These are phyloP conservation scores for Hydrozoanthus tunicans DNA, from an alignment of 64 coral and sea anemone genomes.

Conservation along the genomic window DNA sequence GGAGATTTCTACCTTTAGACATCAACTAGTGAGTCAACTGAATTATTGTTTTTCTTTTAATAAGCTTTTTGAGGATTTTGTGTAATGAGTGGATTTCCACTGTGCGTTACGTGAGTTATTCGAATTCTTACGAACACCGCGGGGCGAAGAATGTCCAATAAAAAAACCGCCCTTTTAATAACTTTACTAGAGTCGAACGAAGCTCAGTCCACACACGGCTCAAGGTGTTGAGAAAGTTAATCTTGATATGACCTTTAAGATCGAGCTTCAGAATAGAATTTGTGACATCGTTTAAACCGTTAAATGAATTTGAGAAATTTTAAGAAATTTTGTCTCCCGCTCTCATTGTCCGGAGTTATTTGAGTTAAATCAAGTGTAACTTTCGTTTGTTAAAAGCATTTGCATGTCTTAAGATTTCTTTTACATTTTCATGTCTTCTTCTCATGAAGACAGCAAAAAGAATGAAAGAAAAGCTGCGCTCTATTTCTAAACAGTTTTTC, in stretches of 20 bases:
- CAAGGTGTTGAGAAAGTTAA: not conserved
- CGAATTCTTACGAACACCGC: too few species aligned
- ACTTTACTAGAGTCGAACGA: not conserved
- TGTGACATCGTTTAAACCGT: not conserved
- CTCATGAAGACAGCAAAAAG: not conserved
- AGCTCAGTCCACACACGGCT: not conserved
- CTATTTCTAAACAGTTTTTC: not conserved
- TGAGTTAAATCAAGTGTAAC: constrained; percentile 36
- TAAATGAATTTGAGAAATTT: constrained; percentile 50
- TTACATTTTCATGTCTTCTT: not conserved
- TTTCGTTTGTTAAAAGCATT: not conserved
- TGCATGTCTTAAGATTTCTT: not conserved
- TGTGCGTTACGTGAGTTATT: not conserved
- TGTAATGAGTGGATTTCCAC: not conserved
- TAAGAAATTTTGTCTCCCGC: constrained; percentile 8
- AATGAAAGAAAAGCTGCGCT: too few species aligned
- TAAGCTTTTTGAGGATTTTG: not conserved
- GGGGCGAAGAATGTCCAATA: not conserved
- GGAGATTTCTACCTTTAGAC: not conserved
- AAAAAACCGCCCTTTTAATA: not conserved
- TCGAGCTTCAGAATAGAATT: not conserved
- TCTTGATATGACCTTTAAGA: not conserved
- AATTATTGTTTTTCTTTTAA: not conserved
- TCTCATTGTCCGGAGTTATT: constrained; percentile 20
- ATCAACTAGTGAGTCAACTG: not conserved